Evolutionary conservation across 2,888 invertebrate genomes (phyloP).

Genomic region (Watsonalla binaria): DNA sequence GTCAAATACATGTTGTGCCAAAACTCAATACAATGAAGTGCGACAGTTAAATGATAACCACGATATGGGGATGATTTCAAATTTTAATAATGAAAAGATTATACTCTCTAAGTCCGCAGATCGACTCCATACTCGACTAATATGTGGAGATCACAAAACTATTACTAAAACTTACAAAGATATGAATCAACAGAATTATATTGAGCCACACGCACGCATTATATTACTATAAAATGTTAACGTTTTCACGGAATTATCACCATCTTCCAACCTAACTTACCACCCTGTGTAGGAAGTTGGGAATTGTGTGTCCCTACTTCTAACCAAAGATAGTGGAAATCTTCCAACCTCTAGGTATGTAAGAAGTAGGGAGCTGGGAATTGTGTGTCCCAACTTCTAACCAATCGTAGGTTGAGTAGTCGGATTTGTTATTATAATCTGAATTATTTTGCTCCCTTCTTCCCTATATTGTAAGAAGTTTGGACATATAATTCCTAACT

Average conservation of each 20-base stretch:
- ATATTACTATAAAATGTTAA: not conserved
- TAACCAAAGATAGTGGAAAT: no score
- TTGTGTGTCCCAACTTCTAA: no score
- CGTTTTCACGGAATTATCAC: not conserved
- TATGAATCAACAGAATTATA: slow-evolving; percentile 9
- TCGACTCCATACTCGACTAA: slow-evolving; percentile 56
- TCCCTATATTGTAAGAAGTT: no score
- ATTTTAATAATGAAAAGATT: slow-evolving; percentile 21
- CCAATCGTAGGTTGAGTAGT: no score
- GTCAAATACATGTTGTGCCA: slow-evolving; percentile 26
- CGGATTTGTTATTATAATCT: no score
- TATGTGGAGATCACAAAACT: slow-evolving; percentile 70
- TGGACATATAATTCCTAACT: no score
- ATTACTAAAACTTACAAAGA: slow-evolving; percentile 57
- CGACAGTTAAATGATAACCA: slow-evolving; percentile 19
- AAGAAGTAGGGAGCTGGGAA: no score
- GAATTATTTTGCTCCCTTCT: no score
- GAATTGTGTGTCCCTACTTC: no score
- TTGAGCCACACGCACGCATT: slow-evolving; percentile 25
- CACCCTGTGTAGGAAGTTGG: no score
- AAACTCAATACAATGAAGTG: slow-evolving; percentile 32
- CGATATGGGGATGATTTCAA: slow-evolving; percentile 10
- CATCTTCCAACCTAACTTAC: no score
- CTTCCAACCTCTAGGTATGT: no score
- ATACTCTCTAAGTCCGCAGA: slow-evolving; percentile 40